A percentile compares a stretch with the other conserved stretches of the same genome.
These are phyloP conservation scores for Sipha flava DNA, from an alignment of 1,140 invertebrate species.

Conservation along the genomic window DNA sequence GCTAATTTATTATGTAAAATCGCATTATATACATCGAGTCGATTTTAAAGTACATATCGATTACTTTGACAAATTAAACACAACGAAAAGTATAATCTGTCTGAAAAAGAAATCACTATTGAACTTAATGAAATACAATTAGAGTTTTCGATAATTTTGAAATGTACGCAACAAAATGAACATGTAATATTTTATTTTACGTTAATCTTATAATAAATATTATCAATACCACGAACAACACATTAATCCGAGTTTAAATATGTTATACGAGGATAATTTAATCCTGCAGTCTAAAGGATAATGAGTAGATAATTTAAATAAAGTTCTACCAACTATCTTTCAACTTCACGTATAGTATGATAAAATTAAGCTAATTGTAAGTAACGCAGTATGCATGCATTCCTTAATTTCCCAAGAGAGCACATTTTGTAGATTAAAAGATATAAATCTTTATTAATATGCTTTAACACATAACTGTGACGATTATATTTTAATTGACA, in stretches of 20 bases:
- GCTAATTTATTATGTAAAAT: background rate
- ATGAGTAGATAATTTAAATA: slow-evolving; percentile 20
- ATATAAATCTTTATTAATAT: background rate
- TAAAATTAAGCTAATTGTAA: slow-evolving; percentile 23
- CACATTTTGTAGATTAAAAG: background rate
- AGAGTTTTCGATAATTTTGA: background rate
- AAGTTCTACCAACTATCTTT: slow-evolving; percentile 8
- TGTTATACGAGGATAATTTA: slow-evolving; percentile 10
- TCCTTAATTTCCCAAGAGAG: slow-evolving; percentile 29
- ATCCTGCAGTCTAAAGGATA: slow-evolving; percentile 8
- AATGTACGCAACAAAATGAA: background rate
- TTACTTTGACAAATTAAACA: background rate
- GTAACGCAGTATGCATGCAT: background rate
- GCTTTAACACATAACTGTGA: background rate
- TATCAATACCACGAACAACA: background rate
- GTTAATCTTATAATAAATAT: background rate
- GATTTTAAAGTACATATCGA: background rate
- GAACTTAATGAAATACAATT: too few relatives aligned
- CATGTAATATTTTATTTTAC: background rate
- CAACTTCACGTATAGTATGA: background rate
- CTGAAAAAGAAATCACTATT: background rate
- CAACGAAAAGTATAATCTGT: background rate
- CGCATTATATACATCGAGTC: background rate
- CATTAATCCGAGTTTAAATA: slow-evolving; percentile 24
- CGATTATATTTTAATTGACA: too few relatives aligned